Evolutionary conservation across 1,140 invertebrate genomes (phyloP).

Genomic region (Parasteatoda tepidariorum): DNA sequence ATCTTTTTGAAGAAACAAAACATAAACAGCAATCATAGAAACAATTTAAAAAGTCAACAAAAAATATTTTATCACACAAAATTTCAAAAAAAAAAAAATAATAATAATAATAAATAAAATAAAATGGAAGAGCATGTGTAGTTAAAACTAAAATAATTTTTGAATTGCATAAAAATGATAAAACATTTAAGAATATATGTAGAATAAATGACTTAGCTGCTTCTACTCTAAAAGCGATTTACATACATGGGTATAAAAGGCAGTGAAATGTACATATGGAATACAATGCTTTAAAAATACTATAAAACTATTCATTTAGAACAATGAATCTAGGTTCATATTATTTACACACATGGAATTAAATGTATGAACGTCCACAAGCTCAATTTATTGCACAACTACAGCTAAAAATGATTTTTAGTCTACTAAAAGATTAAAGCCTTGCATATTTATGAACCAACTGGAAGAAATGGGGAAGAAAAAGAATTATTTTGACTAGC

Average conservation of each 20-base stretch:
- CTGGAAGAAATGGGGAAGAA: not conserved
- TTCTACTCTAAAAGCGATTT: constrained; percentile 32
- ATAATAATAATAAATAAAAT: not conserved
- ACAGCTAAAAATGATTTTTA: constrained; percentile 8
- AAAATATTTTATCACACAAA: not conserved
- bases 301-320: constrained; percentile 38
- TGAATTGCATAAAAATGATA: not conserved
- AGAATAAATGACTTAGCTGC: constrained; percentile 27
- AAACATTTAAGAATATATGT: constrained; percentile 1
- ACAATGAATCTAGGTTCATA: constrained; percentile 9
- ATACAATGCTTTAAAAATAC: constrained; percentile 54
- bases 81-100: not conserved
- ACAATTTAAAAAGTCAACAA: not conserved
- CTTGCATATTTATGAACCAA: not conserved
- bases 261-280: constrained; percentile 55
- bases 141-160: not conserved
- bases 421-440: constrained; percentile 14
- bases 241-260: constrained; percentile 45
- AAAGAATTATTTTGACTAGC: constrained; percentile 1
- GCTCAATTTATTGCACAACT: constrained; percentile 53
- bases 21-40: not conserved
- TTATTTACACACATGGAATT: constrained; percentile 41
- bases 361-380: constrained; percentile 40
- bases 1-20: too few species aligned
- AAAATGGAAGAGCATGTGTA: not conserved